Evolutionary conservation across 1,140 invertebrate species (phyloP), one percentile per base, ranked within the genome.

Genomic region (Rhizoglyphus robini): DNA sequence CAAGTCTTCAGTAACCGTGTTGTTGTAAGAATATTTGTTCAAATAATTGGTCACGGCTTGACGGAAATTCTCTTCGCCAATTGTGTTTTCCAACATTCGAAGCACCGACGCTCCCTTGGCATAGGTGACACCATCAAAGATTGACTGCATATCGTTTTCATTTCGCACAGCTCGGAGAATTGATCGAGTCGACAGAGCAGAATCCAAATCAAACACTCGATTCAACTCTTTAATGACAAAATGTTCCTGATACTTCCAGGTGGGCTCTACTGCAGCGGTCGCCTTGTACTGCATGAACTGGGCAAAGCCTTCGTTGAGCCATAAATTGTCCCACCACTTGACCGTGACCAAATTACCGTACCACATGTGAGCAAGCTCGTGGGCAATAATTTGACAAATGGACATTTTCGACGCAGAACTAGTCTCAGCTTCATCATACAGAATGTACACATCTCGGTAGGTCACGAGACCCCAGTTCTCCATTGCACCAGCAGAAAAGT

Each of bases 31-130:
- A 79, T 95, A 88, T 66, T 85, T 83, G 4, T 84, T 90, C 65
- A 99, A 76, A 73, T 99, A 99, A 5, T 86, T 74, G 72, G 93
- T 86, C 87, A 99, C 93, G 27, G 94, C 94, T 76, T 86, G 88
- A n/a, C 88, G 83, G 74, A 98, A 99, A 75, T 90, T 87, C 76
- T 82, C 63, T 4, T 64, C 63, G 23, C 68, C 30, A 73, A 71
- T 61, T 23, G 32, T 4, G 29, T 5, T n/a, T 34, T 60, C 4
- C n/a, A 41, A 25, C 30, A 54, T 38, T 8, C 29, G 32, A 36
- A 59, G 38, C 20, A 49, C n/a, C 63, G 20, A 38, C 30, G 41
- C 18, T 38, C 59, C 47, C 73, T 64, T 81, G 15, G 58, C 64
- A 67, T 81, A 80, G 1, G 77, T 76, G 59, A 80, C 79, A 4